Base-by-base conservation (phyloP, 37 sponge, comb jelly and placozoan genomes). In the Chondrilla cf. caribensis region DNA sequence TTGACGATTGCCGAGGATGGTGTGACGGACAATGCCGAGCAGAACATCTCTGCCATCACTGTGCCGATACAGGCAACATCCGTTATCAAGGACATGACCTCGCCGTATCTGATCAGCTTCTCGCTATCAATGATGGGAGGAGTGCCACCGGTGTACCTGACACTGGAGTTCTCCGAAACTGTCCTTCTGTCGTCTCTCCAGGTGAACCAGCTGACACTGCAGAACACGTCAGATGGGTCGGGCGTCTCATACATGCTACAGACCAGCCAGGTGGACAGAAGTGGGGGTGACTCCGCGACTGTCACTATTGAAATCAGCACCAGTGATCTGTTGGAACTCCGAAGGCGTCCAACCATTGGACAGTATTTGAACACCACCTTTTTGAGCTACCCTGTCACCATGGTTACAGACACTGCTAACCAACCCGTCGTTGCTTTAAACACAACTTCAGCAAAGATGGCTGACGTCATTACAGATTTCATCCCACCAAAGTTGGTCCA, bases 101-200 rank as follows among this genome's bases (percentile, higher is more conserved):
- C 81, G 40, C 94, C 97, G 18, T 51, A 17, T 0, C 83, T 96
- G 70, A 25, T 39, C 14, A 42, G 57, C 21, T 96, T 96, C 86
- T 80, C 73, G 26, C 75, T 96, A 0, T 87, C 84, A 44, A 91
- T 95, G 89, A 80, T 76, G 0, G 38, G 77, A 26, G 76, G 41
- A 11, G n/a, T 75, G 17, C 87, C 89, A 44, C 93, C 89, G 67
- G 87, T 92, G 1, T 39, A 78, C 15, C 82, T 92, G 4, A 54
- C 84, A 33, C 78, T 92, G 5, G 66, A 71, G 26, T 94, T 94
- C 79, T 86, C 89, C 72, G 95, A 94, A 59, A 94, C 95, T 58
- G 89, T 94, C 15, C 90, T 86, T 86, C 84, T 79, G n/a, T 70
- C 79, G 4, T 86, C 92, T 25, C 37, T 94, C 17, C 38, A 29